A percentile compares a stretch with the other conserved stretches of the same genome.
Evolutionary conservation across 2,888 invertebrate genomes (phyloP).

Genomic region (Chrysolina oricalcia): DNA sequence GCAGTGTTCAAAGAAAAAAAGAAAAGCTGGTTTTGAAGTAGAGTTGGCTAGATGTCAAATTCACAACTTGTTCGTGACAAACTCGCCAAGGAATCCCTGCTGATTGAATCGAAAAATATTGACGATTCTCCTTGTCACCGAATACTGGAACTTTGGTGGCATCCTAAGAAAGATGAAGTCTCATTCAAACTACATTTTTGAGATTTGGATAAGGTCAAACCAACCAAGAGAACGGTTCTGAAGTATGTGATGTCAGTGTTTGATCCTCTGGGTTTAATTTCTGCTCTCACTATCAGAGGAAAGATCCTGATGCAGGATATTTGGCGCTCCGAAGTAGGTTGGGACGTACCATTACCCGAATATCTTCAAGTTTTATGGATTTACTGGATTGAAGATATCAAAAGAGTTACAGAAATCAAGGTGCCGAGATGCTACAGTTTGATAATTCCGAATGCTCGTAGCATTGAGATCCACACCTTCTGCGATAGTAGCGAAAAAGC

Average conservation of each 20-base stretch:
- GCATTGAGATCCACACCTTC: not conserved
- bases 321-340: not conserved
- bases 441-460: not conserved
- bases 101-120: not conserved
- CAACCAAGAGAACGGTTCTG: not conserved
- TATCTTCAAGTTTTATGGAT: not conserved
- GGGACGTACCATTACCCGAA: not conserved
- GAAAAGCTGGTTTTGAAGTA: constrained; percentile 4
- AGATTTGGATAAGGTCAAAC: not conserved
- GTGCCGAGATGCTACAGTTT: not conserved
- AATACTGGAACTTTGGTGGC: not conserved
- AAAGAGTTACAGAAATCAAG: not conserved
- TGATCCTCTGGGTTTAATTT: not conserved
- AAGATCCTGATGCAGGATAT: constrained; percentile 5
- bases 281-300: constrained; percentile 10
- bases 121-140: not conserved
- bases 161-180: not conserved
- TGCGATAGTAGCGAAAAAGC: not conserved
- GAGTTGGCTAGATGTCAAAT: constrained; percentile 19
- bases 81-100: not conserved
- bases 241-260: constrained; percentile 3
- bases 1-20: constrained; percentile 8
- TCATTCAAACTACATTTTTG: not conserved
- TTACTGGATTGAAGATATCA: not conserved
- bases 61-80: constrained; percentile 1